Conservation (phyloP, 2,113 vertebrate species). For the Pseudopodoces humilis region DNA sequence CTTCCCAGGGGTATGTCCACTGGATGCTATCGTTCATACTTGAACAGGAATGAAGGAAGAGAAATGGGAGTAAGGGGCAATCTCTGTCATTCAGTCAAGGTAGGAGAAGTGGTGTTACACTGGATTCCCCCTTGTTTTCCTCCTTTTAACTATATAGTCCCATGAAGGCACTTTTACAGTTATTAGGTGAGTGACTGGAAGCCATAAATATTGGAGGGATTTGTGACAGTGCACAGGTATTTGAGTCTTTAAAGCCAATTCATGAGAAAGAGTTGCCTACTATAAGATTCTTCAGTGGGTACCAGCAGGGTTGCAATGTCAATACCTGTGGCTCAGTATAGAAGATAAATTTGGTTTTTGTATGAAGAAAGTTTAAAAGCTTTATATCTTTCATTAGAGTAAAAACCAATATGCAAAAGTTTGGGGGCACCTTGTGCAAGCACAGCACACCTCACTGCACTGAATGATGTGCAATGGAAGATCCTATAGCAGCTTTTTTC, state of each 20-base stretch:
- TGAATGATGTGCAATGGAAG: not conserved
- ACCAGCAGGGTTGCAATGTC: not conserved
- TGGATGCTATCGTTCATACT: not conserved
- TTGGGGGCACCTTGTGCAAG: not conserved
- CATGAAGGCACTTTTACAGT: not conserved
- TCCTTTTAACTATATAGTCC: not conserved
- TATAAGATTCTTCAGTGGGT: not conserved
- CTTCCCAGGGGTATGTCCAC: not conserved
- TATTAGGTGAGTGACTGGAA: not conserved
- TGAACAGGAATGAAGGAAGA: not conserved
- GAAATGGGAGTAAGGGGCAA: not conserved
- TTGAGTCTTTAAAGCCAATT: not conserved
- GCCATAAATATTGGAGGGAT: not conserved
- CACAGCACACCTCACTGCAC: not conserved
- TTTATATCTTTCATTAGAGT: not conserved
- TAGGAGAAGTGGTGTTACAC: not conserved
- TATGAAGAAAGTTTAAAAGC: not conserved
- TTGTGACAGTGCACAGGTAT: not conserved
- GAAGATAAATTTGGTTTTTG: not conserved
- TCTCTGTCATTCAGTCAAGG: not conserved
- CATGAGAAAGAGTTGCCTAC: not conserved
- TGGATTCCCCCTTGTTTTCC: not conserved
- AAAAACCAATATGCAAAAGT: not conserved
- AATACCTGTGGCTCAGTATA: not conserved
- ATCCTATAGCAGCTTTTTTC: not conserved